These are phyloP conservation scores for Ceratina australensis DNA, from an alignment of 1,140 invertebrate species.

Conservation along the genomic window DNA sequence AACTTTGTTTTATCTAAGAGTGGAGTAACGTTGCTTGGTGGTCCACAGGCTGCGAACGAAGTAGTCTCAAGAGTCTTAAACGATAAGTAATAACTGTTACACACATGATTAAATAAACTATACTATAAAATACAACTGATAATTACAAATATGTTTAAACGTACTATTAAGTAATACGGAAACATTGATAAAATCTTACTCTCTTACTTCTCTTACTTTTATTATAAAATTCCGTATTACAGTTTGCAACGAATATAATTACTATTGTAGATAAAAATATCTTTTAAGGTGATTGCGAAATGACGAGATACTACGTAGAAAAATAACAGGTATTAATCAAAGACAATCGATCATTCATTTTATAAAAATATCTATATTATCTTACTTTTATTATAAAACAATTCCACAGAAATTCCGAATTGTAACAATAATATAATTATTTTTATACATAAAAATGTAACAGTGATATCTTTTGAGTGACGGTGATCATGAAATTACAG, in stretches of 20 bases:
- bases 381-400: conserved; percentile 18
- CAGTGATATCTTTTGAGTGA: not conserved
- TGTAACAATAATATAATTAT: not conserved
- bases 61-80: conserved; percentile 17
- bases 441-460: conserved; percentile 1
- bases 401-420: conserved; percentile 18
- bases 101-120: no score
- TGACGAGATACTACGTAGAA: not conserved
- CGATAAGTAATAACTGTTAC: conserved; percentile 1
- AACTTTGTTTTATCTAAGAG: conserved; percentile 30
- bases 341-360: not conserved
- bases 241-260: not conserved
- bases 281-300: not conserved
- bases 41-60: conserved; percentile 36
- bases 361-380: conserved; percentile 22
- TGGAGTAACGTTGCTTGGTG: conserved; percentile 32
- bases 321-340: not conserved
- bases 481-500: conserved; percentile 16
- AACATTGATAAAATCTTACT: no score
- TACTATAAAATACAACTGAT: no score
- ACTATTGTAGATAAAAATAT: no score
- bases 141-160: no score
- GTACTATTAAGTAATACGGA: no score
- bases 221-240: not conserved
- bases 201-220: no score